Percentiles rank a stretch among this genome's conserved stretches.
Conservation (phyloP, 2,113 vertebrate genomes). For the Myotis brandtii region DNA sequence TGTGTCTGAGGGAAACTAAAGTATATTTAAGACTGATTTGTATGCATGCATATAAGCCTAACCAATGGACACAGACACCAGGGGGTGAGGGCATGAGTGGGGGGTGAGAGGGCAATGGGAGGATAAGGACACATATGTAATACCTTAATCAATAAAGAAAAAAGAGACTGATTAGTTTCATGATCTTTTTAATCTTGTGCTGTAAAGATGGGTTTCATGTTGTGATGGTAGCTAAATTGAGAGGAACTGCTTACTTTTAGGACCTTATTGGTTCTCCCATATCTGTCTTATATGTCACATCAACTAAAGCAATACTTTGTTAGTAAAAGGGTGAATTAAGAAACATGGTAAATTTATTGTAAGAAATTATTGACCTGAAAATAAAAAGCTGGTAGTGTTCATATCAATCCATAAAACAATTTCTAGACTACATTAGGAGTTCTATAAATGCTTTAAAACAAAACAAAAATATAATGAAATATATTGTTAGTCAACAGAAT, state of each 20-base stretch:
- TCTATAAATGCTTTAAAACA: background rate
- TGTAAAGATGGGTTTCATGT: background rate
- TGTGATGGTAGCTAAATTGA: background rate
- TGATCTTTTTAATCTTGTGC: constrained; percentile 46
- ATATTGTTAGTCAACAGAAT: background rate
- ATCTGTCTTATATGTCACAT: constrained; percentile 29
- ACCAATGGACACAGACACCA: no score
- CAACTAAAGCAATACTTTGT: constrained; percentile 14
- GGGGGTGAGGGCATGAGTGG: no score
- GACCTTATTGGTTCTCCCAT: background rate
- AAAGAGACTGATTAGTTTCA: background rate
- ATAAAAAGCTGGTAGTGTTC: background rate
- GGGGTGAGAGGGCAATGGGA: no score
- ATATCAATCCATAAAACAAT: background rate
- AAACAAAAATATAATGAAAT: constrained; percentile 4
- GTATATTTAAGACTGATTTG: background rate
- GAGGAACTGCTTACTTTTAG: constrained; percentile 49
- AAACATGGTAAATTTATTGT: background rate
- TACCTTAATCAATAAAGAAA: no score
- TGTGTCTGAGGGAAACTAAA: background rate
- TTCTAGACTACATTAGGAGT: background rate
- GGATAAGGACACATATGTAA: no score
- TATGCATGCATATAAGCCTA: no score
- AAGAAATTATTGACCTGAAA: background rate
- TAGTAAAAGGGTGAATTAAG: background rate